These are phyloP conservation scores for Gadopsis bispinosus DNA, from an alignment of 2,797 vertebrate species.

Conservation along the genomic window DNA sequence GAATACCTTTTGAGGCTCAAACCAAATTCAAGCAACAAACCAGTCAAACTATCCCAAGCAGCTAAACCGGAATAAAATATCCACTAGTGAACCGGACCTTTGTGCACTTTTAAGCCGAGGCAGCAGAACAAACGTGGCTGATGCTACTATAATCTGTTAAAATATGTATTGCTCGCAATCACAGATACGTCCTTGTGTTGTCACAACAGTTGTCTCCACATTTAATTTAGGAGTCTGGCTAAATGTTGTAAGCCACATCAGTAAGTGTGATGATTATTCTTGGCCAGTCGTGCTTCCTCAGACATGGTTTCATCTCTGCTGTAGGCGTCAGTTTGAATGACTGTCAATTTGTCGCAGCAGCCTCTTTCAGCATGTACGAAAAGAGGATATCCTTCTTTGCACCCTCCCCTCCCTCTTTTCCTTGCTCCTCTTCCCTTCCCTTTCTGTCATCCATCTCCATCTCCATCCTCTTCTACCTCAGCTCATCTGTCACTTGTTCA, in stretches of 20 bases:
- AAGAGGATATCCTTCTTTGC: constrained; percentile 24
- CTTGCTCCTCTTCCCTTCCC: constrained; percentile 1
- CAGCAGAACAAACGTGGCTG: not conserved
- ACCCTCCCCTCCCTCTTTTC: not conserved
- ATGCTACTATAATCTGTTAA: constrained; percentile 31
- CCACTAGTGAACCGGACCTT: constrained; percentile 4
- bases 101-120: not conserved
- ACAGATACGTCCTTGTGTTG: constrained; percentile 10
- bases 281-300: constrained; percentile 59
- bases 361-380: constrained; percentile 24
- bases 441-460: constrained; percentile 21
- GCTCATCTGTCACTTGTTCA: constrained; percentile 33
- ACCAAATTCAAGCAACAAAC: constrained; percentile 6
- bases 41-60: not conserved
- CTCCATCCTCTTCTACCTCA: not conserved
- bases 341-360: constrained; percentile 50
- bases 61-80: constrained; percentile 9
- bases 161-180: constrained; percentile 10
- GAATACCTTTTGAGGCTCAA: constrained; percentile 4
- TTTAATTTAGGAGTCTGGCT: constrained; percentile 48
- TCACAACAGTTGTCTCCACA: constrained; percentile 18
- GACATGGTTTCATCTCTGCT: constrained; percentile 66
- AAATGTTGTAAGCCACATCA: constrained; percentile 55
- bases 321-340: constrained; percentile 69
- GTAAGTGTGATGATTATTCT: constrained; percentile 68